Evolutionary conservation across 2,797 vertebrate genomes (phyloP).

Genomic region (Coranthus polyacanthus): DNA sequence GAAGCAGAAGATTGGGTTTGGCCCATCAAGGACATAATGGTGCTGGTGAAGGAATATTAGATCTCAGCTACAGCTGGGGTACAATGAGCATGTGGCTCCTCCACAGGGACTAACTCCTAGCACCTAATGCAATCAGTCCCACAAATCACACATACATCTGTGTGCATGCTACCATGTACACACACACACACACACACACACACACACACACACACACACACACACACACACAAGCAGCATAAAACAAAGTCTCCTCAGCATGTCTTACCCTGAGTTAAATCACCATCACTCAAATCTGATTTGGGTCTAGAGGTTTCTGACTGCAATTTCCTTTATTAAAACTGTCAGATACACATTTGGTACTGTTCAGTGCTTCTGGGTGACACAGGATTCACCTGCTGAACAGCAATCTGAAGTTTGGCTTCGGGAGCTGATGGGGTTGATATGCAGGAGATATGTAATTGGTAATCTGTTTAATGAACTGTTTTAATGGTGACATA

Average conservation of each 20-base stretch:
- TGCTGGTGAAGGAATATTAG: constrained; percentile 81
- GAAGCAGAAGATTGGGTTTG: constrained; percentile 76
- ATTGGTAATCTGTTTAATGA: constrained; percentile 77
- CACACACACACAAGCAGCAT: constrained; percentile 12
- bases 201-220: constrained; percentile 53
- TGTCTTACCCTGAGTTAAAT: constrained; percentile 65
- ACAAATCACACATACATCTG: constrained; percentile 68
- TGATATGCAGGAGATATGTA: constrained; percentile 57
- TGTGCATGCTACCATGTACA: constrained; percentile 3
- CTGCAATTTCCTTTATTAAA: constrained; percentile 77
- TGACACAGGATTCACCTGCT: constrained; percentile 32
- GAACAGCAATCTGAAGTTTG: constrained; percentile 47
- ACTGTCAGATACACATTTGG: constrained; percentile 49
- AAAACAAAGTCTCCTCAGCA: constrained; percentile 63
- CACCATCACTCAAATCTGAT: constrained; percentile 79
- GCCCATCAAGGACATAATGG: constrained; percentile 79
- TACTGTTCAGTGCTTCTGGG: constrained; percentile 43
- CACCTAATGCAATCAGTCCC: constrained; percentile 83
- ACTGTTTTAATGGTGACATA: constrained; percentile 73
- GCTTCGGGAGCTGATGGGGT: constrained; percentile 18
- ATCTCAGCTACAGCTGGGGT: constrained; percentile 84
- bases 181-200: constrained; percentile 14
- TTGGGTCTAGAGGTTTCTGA: constrained; percentile 73
- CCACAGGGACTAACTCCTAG: constrained; percentile 76
- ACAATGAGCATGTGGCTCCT: constrained; percentile 76